phyloP scores from a whole-genome alignment of 2,113 vertebrate species.

The Perca fluviatilis region DNA sequence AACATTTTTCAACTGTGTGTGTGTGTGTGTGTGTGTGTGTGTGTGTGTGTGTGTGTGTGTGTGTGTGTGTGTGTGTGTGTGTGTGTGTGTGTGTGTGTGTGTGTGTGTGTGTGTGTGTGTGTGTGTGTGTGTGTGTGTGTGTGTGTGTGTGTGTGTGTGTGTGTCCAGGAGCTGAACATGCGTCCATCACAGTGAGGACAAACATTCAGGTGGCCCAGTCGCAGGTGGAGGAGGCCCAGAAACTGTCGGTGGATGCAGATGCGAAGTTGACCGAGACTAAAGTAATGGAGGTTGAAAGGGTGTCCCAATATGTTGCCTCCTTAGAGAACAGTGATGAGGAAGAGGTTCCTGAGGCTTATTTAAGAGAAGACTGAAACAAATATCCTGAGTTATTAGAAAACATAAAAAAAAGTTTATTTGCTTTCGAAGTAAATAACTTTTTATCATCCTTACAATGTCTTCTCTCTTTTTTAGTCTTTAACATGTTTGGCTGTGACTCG shows the following conservation, averaged over 20 bases:
- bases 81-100: conserved; percentile 4
- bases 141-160: conserved; percentile 19
- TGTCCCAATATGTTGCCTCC: conserved; percentile 67
- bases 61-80: conserved; percentile 28
- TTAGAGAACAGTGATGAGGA: conserved; percentile 67
- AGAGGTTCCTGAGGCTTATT: conserved; percentile 84
- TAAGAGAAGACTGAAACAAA: conserved; percentile 82
- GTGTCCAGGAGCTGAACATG: conserved; percentile 91
- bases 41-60: conserved; percentile 29
- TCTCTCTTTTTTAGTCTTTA: not conserved
- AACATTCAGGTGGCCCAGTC: conserved; percentile 89
- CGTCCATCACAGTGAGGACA: conserved; percentile 84
- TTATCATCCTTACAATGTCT: not conserved
- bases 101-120: conserved; percentile 30
- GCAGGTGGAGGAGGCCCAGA: conserved; percentile 89
- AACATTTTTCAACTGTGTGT: conserved; percentile 18
- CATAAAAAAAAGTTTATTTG: not conserved
- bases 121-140: conserved; percentile 26
- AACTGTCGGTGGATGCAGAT: conserved; percentile 89
- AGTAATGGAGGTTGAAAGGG: conserved; percentile 86
- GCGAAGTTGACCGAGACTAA: conserved; percentile 90
- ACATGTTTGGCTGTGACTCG: not conserved
- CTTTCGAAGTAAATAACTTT: not conserved
- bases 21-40: conserved; percentile 17
- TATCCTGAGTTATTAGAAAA: not conserved